Base-by-base conservation (phyloP, 2,888 invertebrate species). In the Suillia variegata region DNA sequence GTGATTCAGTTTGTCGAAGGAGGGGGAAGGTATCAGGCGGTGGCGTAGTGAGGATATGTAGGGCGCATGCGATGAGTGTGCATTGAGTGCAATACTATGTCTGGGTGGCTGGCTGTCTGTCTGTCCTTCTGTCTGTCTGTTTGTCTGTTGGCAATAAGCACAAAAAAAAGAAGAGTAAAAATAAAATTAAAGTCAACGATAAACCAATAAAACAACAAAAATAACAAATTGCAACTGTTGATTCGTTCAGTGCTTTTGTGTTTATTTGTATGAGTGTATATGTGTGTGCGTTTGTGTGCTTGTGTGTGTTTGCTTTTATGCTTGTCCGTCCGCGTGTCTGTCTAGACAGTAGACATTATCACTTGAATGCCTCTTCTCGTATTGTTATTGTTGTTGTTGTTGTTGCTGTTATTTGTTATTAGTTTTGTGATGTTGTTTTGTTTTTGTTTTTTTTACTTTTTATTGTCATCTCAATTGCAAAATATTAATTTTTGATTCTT, bases 341-440 rank as follows among this genome's bases (percentile, higher is more conserved):
- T 68, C 66, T 68, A 67, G 66, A 67, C 67, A 63, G 58, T 51
- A 62, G 63, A 65, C 65, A 62, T 65, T 66, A 67, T 67, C 63
- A 61, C 62, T 63, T 65, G 57, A 66, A 62, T 64, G 63, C 50
- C 57, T 59, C 56, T 60, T 59, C 38, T 13, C n/a, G 13, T 38
- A 13, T 38, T 13, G 38, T 5, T 38, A n/a, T 38, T 38, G 38
- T 13, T n/a, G 38, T 38, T 1, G 33, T 21, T 42, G 47, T 24
- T 53, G 34, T 59, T 61, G 12, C 59, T 64, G 64, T 67, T 61
- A 58, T 62, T 38, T 62, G 38, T 38, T 18, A 13, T 45, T 1
- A 26, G 17, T 45, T 34, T 21, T 54, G 38, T 38, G 10, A n/a
- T 31, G 31, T 6, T 12, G n/a, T 31, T 31, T 17, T 48, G n/a